phyloP scores from a whole-genome alignment of 2,888 invertebrate genomes.

The Zygothrica quintamaculata region DNA sequence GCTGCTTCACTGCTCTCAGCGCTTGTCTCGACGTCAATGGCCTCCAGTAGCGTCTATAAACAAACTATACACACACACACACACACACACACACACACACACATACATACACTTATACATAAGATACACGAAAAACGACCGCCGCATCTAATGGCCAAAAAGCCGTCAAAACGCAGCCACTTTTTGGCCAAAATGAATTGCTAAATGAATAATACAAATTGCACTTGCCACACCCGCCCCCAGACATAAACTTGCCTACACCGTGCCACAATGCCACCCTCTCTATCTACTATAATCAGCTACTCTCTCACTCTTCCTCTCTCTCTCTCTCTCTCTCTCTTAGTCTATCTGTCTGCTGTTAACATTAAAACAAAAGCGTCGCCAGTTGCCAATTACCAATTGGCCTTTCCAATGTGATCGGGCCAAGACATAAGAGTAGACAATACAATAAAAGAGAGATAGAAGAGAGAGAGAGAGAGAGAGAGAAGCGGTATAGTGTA shows the following conservation, averaged over 20 bases:
- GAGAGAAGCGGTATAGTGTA: no score
- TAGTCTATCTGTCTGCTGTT: no score
- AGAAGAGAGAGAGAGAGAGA: no score
- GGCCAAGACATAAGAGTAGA: slow-evolving; percentile 25
- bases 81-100: slow-evolving; percentile 26
- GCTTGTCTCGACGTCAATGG: slow-evolving; percentile 64
- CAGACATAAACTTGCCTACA: slow-evolving; percentile 4
- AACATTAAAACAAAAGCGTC: slow-evolving; percentile 15
- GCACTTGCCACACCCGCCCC: slow-evolving; percentile 61
- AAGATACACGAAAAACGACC: background rate
- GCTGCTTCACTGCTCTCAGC: slow-evolving; percentile 66
- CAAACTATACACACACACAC: slow-evolving; percentile 22
- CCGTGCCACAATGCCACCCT: background rate
- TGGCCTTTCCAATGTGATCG: slow-evolving; percentile 20
- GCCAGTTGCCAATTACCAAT: background rate
- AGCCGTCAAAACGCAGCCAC: slow-evolving; percentile 49
- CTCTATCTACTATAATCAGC: background rate
- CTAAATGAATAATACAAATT: slow-evolving; percentile 73
- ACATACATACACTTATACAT: slow-evolving; percentile 3
- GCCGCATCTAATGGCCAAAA: slow-evolving; percentile 56
- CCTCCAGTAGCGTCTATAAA: slow-evolving; percentile 54
- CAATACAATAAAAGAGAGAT: background rate
- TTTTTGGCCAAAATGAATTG: slow-evolving; percentile 59
- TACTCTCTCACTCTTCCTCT: background rate
- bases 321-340: no score